A percentile compares a stretch with the other conserved stretches of the same genome.
Evolutionary conservation across 2,113 vertebrate species (phyloP).

Genomic region (Parus major): DNA sequence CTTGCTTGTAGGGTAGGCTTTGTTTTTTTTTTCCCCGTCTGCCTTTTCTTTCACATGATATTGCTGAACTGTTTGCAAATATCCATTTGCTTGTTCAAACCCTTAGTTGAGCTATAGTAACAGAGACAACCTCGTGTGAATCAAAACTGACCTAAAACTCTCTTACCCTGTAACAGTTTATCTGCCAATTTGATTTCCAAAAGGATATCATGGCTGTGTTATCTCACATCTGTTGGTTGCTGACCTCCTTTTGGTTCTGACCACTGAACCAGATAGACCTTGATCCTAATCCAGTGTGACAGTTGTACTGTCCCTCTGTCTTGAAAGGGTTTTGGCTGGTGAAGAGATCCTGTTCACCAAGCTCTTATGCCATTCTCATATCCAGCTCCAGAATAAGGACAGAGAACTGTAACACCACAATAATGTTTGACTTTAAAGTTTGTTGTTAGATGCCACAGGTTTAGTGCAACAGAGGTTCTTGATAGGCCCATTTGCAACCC

Average conservation of each 20-base stretch:
- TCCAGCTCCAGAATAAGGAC: neutral
- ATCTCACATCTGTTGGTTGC: neutral
- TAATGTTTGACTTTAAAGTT: neutral
- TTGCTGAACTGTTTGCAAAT: neutral
- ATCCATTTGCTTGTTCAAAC: neutral
- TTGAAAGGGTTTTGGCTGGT: neutral
- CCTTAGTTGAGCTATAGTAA: neutral
- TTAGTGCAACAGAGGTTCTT: neutral
- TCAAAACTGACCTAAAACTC: neutral
- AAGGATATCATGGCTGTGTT: neutral
- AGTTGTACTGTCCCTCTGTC: neutral
- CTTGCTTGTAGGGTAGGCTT: neutral
- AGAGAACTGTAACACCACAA: neutral
- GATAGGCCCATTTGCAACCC: neutral
- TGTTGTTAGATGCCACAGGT: neutral
- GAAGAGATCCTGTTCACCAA: neutral
- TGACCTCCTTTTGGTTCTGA: constrained; percentile 35
- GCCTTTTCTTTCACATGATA: neutral
- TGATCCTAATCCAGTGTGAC: neutral
- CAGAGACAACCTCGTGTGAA: neutral
- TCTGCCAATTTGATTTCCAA: neutral
- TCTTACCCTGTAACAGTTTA: neutral
- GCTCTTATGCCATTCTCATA: neutral
- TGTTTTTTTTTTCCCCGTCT: rapidly evolving
- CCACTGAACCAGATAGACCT: neutral